phyloP scores from a whole-genome alignment of 2,113 vertebrate species.

The Apteryx owenii region DNA sequence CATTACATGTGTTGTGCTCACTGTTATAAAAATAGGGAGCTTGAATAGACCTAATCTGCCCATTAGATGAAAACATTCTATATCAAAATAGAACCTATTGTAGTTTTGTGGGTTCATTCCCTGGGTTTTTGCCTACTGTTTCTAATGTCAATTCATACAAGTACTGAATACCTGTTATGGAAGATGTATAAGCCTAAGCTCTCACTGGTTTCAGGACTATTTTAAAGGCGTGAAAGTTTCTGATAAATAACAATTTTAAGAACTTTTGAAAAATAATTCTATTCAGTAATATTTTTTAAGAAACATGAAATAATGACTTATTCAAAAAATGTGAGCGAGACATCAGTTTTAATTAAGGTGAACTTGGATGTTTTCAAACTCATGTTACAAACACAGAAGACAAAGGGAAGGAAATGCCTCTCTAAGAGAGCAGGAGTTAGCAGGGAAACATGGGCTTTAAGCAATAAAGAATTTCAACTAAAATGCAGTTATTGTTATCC shows the following conservation, averaged over 20 bases:
- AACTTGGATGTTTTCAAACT: neutral
- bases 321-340: neutral
- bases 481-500: neutral
- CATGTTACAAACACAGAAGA: neutral
- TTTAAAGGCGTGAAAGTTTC: neutral
- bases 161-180: neutral
- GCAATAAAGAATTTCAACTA: neutral
- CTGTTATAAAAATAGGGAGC: neutral
- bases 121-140: neutral
- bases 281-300: neutral
- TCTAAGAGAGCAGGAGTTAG: neutral
- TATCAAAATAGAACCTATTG: neutral
- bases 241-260: neutral
- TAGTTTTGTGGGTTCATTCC: neutral
- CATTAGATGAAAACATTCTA: neutral
- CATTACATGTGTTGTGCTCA: neutral
- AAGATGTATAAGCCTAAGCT: neutral
- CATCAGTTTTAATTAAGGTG: neutral
- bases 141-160: neutral
- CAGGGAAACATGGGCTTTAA: neutral
- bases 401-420: neutral
- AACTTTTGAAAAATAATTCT: neutral
- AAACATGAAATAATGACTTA: neutral
- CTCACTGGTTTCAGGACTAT: neutral
- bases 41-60: neutral